Evolutionary conservation across 2,113 vertebrate genomes (phyloP).

Genomic region (Telmatochromis sp.): DNA sequence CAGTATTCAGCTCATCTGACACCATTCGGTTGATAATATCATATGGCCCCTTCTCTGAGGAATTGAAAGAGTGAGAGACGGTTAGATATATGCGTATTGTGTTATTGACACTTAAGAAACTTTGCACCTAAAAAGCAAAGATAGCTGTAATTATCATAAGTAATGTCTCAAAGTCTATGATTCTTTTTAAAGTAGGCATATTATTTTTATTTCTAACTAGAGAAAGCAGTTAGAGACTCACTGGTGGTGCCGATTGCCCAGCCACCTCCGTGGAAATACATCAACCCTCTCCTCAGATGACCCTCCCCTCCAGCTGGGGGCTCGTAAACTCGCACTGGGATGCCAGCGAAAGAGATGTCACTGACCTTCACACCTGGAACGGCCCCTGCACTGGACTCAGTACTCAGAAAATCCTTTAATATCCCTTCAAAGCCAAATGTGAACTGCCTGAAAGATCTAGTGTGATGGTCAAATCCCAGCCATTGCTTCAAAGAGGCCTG

Average conservation of each 20-base stretch:
- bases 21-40: constrained; percentile 73
- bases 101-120: not conserved
- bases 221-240: constrained; percentile 60
- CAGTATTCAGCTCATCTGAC: constrained; percentile 82
- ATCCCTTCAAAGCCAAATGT: constrained; percentile 62
- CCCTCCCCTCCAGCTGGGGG: constrained; percentile 63
- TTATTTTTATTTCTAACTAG: not conserved
- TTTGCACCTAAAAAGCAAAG: not conserved
- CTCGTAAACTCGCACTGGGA: constrained; percentile 87
- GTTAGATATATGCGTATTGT: not conserved
- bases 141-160: not conserved
- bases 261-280: constrained; percentile 90
- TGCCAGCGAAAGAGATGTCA: constrained; percentile 77
- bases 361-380: constrained; percentile 69
- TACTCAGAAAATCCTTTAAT: not conserved
- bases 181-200: not conserved
- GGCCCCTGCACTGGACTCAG: constrained; percentile 11
- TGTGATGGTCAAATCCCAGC: constrained; percentile 75
- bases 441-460: constrained; percentile 64
- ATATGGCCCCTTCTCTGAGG: constrained; percentile 77
- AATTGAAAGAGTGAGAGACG: not conserved
- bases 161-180: not conserved
- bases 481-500: constrained; percentile 76
- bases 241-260: constrained; percentile 87
- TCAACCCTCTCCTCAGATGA: constrained; percentile 74